Base-by-base conservation (phyloP, 2,888 invertebrate species). In the Conistra vaccinii region DNA sequence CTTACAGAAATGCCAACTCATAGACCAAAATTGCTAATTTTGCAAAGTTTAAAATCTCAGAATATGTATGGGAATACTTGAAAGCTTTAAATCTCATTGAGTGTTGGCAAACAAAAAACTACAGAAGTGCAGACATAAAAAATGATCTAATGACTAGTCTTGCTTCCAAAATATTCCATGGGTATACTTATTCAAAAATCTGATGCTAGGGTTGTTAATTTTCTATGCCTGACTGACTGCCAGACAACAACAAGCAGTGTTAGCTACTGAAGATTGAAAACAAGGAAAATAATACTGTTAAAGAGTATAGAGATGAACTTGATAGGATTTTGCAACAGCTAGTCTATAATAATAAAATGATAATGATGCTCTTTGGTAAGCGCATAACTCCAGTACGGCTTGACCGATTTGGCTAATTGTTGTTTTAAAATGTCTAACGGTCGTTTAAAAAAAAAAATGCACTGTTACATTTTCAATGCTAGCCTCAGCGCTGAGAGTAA, bases 101-200 rank as follows among this genome's bases (percentile, higher is more conserved):
- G 26, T 45, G 29, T 53, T 45, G 6, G 17, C 23, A 29, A 42
- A 66, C 23, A 51, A 78, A 78, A 83, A 60, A 57, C 51, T 53
- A 57, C 48, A 29, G n/a, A 60, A 78, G 17, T 63, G 42, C 48
- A 76, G 82, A 77, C 68, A 76, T 48, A 76, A 82, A 82, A 77
- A 76, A 67, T 32, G 9, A 65, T 63, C 1, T 77, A 63, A 82
- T 77, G n/a, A 62, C 62, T 29, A 57, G 53, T 20, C 82, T 62
- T 35, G 9, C 42, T 63, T 77, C 29, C 26, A 48, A 66, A 26
- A 53, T 65, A 39, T 45, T 42, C 14, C 23, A 53, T 76, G 45
- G 48, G 26, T 76, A 32, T 45, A 20, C 20, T 48, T 29, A n/a
- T 42, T 66, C 9, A 55, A 3, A 75, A 75, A 42, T 67, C 5